Base-by-base conservation (phyloP, 2,888 invertebrate genomes). In the Spicauda simplicius region DNA sequence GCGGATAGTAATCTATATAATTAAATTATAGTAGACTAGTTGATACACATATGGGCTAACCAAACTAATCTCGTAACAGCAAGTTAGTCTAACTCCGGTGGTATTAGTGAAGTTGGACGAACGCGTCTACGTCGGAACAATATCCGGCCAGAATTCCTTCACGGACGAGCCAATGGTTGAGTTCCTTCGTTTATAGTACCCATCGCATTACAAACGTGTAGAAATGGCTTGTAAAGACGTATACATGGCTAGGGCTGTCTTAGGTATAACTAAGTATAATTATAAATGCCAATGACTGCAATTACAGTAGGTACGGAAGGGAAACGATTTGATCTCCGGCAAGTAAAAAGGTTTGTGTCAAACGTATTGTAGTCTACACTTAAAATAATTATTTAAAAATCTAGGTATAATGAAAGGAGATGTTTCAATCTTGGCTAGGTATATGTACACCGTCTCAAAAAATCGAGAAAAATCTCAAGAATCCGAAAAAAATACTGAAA, bases 121-220 rank as follows among this genome's bases (percentile, higher is more conserved):
- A 65, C 53, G 52, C 57, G 53, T 25, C 53, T 45, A 53, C 65
- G 30, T 53, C 54, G 68, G 77, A 74, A 80, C 74, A 75, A 77
- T 78, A 79, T 80, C 71, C 73, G 73, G 74, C 72, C 71, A 69
- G 73, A 80, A 77, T 79, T 76, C 75, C 75, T 77, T 75, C 68
- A 71, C 66, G 66, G 69, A 62, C 70, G 69, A 69, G 70, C 53
- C 57, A 63, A 74, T 71, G 74, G 69, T 68, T 73, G 76, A 80
- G 73, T 41, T 52, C 18, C 52, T 52, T 53, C 20, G 45, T 53
- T 58, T 54, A 30, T 65, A 54, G 65, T 30, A 12, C 45, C 19
- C 16, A 3, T 6, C 8, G 41, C 19, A 33, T 33, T 33, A 50
- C 14, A 48, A 30, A 18, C 4, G 2, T 16, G 12, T 60, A 33